phyloP scores from a whole-genome alignment of 2,888 invertebrate species.

The Cephonodes hylas region DNA sequence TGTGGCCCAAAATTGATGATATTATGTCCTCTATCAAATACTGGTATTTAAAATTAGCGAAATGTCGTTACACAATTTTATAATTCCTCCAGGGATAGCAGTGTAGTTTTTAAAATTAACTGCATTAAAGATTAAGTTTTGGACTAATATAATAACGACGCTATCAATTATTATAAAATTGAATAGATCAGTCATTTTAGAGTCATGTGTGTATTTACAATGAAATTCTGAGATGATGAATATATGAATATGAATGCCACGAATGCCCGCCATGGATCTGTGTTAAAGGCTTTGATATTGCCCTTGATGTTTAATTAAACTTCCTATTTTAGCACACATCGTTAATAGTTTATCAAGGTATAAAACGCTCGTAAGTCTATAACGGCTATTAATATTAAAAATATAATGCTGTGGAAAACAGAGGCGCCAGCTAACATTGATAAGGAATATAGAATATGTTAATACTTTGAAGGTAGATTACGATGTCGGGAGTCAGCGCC shows the following conservation, averaged over 20 bases:
- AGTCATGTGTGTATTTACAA: too few relatives aligned
- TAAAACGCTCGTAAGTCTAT: neutral
- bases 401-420: neutral
- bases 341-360: neutral
- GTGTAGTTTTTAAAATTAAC: too few relatives aligned
- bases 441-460: neutral
- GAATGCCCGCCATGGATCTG: neutral
- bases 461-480: conserved; percentile 6
- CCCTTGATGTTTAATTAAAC: neutral
- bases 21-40: too few relatives aligned
- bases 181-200: too few relatives aligned
- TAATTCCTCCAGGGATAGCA: too few relatives aligned
- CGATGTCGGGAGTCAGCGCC: conserved; percentile 6
- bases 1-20: too few relatives aligned
- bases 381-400: neutral
- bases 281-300: neutral
- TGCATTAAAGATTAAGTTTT: too few relatives aligned
- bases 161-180: too few relatives aligned
- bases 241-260: neutral
- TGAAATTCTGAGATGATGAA: too few relatives aligned
- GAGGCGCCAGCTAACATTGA: neutral
- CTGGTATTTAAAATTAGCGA: too few relatives aligned
- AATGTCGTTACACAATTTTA: too few relatives aligned
- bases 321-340: neutral
- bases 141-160: too few relatives aligned